Base-by-base conservation (phyloP, 1,140 invertebrate genomes). In the Cryptotermes secundus region DNA sequence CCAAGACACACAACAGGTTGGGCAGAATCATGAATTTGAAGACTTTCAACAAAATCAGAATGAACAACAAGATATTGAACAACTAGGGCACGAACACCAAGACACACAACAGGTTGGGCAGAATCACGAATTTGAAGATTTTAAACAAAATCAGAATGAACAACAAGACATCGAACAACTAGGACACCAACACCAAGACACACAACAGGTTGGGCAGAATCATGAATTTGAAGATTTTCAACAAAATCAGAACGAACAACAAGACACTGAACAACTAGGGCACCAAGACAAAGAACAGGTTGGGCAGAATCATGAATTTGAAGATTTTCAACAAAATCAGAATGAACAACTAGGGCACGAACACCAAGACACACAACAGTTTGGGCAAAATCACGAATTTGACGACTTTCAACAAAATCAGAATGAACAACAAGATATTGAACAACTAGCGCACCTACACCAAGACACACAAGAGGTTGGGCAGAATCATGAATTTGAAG, bases 161-260 rank as follows among this genome's bases (percentile, higher is more conserved):
- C 38, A 38, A 38, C 38, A 42, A 42, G 38, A 42, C 16, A 42
- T 42, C 38, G 38, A 42, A 42, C 38, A 42, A 42, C 9, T 14
- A 42, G 38, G 38, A 14, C 38, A 59, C 53, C 26, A 59, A 59
- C n/a, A n/a, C n/a, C n/a, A n/a, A n/a, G n/a, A n/a, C n/a, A n/a
- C n/a, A n/a, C n/a, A n/a, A n/a, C 53, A 59, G 19, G 19, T 59
- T n/a, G 53, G 53, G 24, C 49, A 45, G 0, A 26, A 34, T 3
- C 82, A 79, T 26, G 12, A 83, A 83, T 24, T 34, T 49, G 82
- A 83, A 45, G 82, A 42, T 22, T 34, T 45, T 7, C 53, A 83
- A 83, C 49, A 59, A 83, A 59, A 19, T 14, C 81, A 82, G 42
- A 34, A 82, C n/a, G n/a, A 82, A 42, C 81, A 82, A 83, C 22